Percentiles rank a stretch among this genome's conserved stretches.
phyloP scores from a whole-genome alignment of 2,888 invertebrate genomes.

The Nasonovia ribisnigri region DNA sequence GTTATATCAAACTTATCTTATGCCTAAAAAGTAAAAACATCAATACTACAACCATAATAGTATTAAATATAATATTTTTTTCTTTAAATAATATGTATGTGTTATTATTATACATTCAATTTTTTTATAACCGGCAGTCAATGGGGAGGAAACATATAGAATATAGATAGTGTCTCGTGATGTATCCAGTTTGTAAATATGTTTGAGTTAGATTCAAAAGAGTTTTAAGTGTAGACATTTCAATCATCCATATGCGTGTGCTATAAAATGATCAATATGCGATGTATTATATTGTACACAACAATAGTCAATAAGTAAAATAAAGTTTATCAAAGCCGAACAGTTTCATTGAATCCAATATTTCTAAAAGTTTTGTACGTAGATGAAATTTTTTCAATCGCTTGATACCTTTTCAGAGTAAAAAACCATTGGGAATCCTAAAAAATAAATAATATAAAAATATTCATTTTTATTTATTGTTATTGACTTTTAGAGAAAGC shows the following conservation, averaged over 20 bases:
- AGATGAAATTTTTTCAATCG: not conserved
- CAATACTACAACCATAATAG: not conserved
- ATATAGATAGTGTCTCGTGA: not conserved
- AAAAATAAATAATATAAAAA: not conserved
- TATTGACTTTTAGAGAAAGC: not conserved
- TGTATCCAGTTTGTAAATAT: not conserved
- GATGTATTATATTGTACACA: not conserved
- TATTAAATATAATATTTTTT: not conserved
- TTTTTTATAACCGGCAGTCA: not conserved
- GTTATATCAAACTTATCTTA: no score
- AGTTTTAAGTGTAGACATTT: not conserved
- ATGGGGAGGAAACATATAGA: not conserved
- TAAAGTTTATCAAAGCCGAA: conserved; percentile 5
- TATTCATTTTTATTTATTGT: conserved; percentile 10
- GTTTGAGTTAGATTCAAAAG: not conserved
- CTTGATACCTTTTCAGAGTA: not conserved
- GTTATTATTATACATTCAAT: not conserved
- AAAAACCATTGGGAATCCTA: not conserved
- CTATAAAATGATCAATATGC: not conserved
- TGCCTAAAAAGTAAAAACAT: not conserved
- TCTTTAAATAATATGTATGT: not conserved
- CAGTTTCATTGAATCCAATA: not conserved
- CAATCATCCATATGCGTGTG: not conserved
- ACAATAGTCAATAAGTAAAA: not conserved
- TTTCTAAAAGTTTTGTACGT: not conserved